Percentiles rank a stretch among this genome's conserved stretches.
Conservation (phyloP, 2,888 invertebrate genomes). For the Ametastegia equiseti region DNA sequence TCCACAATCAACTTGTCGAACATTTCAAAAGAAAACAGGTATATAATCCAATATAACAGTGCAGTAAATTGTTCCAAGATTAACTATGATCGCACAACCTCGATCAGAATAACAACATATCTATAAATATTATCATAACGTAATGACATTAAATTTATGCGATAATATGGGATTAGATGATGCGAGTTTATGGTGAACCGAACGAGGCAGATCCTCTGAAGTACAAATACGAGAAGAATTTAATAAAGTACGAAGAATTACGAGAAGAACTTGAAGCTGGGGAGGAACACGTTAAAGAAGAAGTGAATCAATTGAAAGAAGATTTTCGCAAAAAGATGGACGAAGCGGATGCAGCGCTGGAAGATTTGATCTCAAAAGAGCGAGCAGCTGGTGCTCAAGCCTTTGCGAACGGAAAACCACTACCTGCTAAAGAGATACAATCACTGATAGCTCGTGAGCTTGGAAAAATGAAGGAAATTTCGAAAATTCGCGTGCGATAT, state of each 20-base stretch:
- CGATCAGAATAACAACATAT: not conserved
- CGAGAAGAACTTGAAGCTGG: conserved; percentile 38
- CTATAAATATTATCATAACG: not conserved
- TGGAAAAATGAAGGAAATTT: conserved; percentile 37
- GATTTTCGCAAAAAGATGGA: conserved; percentile 27
- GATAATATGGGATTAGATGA: conserved; percentile 11
- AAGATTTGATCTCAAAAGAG: conserved; percentile 25
- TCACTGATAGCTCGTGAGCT: conserved; percentile 33
- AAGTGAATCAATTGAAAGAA: conserved; percentile 4
- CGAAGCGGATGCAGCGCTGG: conserved; percentile 28
- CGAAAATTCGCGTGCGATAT: conserved; percentile 33
- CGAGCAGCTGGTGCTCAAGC: conserved; percentile 9
- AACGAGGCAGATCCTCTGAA: conserved; percentile 16
- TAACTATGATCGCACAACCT: not conserved
- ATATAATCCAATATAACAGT: not conserved
- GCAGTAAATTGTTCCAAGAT: not conserved
- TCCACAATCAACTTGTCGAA: conserved; percentile 34
- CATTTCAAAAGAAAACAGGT: conserved; percentile 43
- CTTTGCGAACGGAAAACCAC: conserved; percentile 21
- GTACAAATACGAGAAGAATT: conserved; percentile 12
- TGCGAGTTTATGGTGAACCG: conserved; percentile 24
- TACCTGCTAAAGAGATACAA: conserved; percentile 24
- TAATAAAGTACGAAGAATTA: conserved; percentile 28
- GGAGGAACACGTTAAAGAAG: conserved; percentile 30
- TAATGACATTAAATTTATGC: not conserved